These are phyloP conservation scores for Heterodera filipjevi DNA, from an alignment of 2,888 invertebrate genomes.

Conservation along the genomic window DNA sequence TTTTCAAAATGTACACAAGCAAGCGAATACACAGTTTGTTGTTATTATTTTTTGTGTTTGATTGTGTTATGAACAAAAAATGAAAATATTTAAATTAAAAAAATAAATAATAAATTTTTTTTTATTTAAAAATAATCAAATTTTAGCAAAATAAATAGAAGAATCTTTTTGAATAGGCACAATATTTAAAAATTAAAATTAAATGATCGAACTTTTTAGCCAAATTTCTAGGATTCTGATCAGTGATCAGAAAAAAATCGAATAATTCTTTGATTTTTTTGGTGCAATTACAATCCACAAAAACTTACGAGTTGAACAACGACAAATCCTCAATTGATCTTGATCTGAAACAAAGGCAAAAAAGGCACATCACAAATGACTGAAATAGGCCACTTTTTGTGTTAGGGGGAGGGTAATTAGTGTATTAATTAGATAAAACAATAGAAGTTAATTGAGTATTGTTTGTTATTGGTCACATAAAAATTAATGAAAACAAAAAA, in stretches of 20 bases:
- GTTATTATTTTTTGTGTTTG: no score
- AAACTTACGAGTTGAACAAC: slow-evolving; percentile 65
- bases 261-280: not conserved
- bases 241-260: not conserved
- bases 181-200: no score
- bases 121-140: no score
- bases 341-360: not conserved
- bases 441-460: no score
- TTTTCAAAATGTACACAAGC: no score
- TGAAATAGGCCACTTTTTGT: not conserved
- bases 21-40: no score
- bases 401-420: not conserved
- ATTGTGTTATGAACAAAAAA: slow-evolving; percentile 27
- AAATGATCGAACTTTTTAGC: no score
- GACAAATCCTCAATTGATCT: slow-evolving; percentile 65
- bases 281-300: not conserved
- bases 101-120: slow-evolving; percentile 8
- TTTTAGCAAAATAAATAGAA: no score
- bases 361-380: not conserved
- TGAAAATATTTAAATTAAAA: slow-evolving; percentile 22
- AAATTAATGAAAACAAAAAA: not conserved
- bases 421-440: not conserved
- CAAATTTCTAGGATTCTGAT: no score
- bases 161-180: no score
- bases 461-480: no score